These are phyloP conservation scores for Acrossocheilus fasciatus DNA, from an alignment of 2,797 vertebrate species.

Conservation along the genomic window DNA sequence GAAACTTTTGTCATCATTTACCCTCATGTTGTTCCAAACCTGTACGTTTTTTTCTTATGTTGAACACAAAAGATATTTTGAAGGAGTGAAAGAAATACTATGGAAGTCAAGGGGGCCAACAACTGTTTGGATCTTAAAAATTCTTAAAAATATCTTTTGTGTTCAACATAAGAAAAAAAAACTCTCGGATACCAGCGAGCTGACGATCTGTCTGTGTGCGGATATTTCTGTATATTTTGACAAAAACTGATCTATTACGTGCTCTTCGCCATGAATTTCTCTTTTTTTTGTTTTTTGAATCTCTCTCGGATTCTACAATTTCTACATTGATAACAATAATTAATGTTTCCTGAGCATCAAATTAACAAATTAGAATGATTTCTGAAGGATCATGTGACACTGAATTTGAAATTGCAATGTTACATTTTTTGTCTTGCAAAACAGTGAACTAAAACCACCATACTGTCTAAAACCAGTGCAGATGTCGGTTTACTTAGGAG, in stretches of 20 bases:
- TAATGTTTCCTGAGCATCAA: too few species aligned
- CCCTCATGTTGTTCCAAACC: not conserved
- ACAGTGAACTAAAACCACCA: not conserved
- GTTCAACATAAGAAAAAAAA: not conserved
- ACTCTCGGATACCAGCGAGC: not conserved
- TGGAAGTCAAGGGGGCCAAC: not conserved
- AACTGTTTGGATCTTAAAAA: too few species aligned
- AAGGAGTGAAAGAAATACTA: not conserved
- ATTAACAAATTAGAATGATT: too few species aligned
- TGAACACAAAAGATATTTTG: not conserved
- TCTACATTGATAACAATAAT: too few species aligned
- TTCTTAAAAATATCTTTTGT: not conserved
- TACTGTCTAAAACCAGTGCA: not conserved
- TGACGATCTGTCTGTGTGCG: not conserved
- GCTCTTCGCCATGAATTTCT: not conserved
- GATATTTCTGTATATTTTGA: constrained; percentile 9
- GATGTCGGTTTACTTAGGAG: not conserved
- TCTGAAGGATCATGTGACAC: too few species aligned
- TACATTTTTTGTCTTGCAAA: not conserved
- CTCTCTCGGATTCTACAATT: too few species aligned
- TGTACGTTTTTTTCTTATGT: not conserved
- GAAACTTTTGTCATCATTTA: not conserved
- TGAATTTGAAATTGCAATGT: too few species aligned
- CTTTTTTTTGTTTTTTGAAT: not conserved
- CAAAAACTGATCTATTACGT: not conserved